phyloP scores from a whole-genome alignment of 2,113 vertebrate genomes.

The Thalassarche chlororhynchos region DNA sequence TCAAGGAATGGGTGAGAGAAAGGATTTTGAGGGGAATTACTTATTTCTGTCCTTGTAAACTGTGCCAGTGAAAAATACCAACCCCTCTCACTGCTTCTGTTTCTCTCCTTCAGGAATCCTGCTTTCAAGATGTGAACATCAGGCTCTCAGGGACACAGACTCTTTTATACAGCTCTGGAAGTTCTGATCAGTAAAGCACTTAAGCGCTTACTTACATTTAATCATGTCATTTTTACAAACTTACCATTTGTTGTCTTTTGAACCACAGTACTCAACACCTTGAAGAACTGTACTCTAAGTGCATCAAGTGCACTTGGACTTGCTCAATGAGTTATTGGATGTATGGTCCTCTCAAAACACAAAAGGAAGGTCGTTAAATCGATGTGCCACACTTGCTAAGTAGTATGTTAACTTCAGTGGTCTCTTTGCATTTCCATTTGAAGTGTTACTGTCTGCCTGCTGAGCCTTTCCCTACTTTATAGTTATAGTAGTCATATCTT shows the following conservation, averaged over 20 bases:
- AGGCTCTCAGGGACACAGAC: neutral
- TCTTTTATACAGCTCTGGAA: neutral
- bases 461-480: neutral
- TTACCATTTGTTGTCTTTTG: neutral
- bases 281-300: neutral
- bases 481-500: neutral
- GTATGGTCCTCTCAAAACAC: neutral
- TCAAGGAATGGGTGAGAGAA: neutral
- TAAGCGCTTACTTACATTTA: neutral
- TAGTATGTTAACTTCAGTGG: neutral
- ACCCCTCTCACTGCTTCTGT: neutral
- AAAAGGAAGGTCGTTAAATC: neutral
- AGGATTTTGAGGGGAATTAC: neutral
- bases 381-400: neutral
- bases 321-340: neutral
- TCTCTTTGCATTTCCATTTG: constrained; percentile 5
- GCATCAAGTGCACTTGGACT: constrained; percentile 6
- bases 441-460: constrained; percentile 30
- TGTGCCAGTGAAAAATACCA: neutral
- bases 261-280: neutral
- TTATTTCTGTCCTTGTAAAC: neutral
- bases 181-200: neutral
- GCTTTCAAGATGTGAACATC: neutral
- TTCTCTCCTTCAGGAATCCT: neutral
- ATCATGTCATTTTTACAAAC: neutral